Percentiles rank a stretch among this genome's conserved stretches.
These are phyloP conservation scores for Papilio aristodemus DNA, from an alignment of 1,140 invertebrate species.

Conservation along the genomic window DNA sequence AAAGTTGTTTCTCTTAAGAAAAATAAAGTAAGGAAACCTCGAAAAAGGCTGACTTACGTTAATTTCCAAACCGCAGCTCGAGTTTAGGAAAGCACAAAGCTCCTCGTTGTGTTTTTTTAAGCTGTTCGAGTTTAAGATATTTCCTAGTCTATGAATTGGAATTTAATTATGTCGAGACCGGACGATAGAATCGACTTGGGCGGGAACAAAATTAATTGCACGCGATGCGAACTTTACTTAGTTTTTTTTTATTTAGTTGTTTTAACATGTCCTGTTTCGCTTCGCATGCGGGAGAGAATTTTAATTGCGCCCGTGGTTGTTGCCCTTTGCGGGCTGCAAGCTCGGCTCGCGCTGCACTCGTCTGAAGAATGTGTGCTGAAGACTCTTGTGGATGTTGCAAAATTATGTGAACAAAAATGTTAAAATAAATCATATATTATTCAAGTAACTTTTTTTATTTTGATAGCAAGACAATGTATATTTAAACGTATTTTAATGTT, in stretches of 20 bases:
- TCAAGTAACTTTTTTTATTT: too few relatives aligned
- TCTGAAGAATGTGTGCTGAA: not conserved
- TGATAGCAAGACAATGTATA: too few relatives aligned
- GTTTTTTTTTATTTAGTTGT: conserved; percentile 1
- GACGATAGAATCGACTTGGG: conserved; percentile 13
- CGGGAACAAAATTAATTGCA: conserved; percentile 21
- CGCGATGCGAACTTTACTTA: not conserved
- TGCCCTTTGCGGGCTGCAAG: not conserved
- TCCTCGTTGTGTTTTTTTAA: not conserved
- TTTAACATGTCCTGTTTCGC: conserved; percentile 15
- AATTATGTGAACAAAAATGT: conserved; percentile 1
- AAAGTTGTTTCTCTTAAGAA: not conserved
- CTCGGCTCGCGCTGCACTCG: not conserved
- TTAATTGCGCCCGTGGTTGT: conserved; percentile 14
- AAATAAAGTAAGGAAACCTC: conserved; percentile 3
- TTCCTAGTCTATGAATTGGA: conserved; percentile 22
- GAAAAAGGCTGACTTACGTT: not conserved
- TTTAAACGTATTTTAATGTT: too few relatives aligned
- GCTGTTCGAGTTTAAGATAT: conserved; percentile 3
- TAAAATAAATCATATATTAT: not conserved
- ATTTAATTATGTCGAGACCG: conserved; percentile 27
- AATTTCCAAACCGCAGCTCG: not conserved
- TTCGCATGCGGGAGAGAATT: not conserved
- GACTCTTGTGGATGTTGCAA: not conserved
- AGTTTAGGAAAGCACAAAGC: not conserved